A percentile compares a stretch with the other conserved stretches of the same genome.
phyloP scores from a whole-genome alignment of 2,797 vertebrate genomes.

The Anolis apletophallus region DNA sequence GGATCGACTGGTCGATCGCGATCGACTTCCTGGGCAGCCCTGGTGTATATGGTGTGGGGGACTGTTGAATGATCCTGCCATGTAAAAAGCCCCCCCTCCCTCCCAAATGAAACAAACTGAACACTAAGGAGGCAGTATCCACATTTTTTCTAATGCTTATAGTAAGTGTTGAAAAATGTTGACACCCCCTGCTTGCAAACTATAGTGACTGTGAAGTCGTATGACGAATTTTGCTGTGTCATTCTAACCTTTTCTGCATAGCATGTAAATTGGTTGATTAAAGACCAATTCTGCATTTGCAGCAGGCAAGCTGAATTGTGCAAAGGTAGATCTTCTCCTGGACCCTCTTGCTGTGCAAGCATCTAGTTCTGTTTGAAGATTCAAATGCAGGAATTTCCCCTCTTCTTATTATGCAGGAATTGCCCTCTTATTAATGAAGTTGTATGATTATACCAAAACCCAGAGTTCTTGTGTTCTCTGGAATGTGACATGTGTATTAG shows the following conservation, averaged over 20 bases:
- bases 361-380: not conserved
- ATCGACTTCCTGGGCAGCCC: no score
- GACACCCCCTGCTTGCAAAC: no score
- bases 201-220: not conserved
- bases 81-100: not conserved
- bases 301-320: not conserved
- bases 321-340: no score
- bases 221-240: not conserved
- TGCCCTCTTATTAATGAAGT: not conserved
- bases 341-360: not conserved
- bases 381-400: no score
- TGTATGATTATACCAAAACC: not conserved
- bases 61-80: not conserved
- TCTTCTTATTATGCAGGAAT: not conserved
- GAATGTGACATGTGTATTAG: not conserved
- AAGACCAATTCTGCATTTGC: not conserved
- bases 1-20: no score
- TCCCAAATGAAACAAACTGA: not conserved
- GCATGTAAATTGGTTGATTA: not conserved
- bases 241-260: not conserved
- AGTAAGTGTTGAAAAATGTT: not conserved
- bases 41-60: not conserved
- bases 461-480: not conserved
- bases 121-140: not conserved
- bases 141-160: not conserved